Conservation (phyloP, 2,797 vertebrate genomes). For the Eleutherodactylus coqui region DNA sequence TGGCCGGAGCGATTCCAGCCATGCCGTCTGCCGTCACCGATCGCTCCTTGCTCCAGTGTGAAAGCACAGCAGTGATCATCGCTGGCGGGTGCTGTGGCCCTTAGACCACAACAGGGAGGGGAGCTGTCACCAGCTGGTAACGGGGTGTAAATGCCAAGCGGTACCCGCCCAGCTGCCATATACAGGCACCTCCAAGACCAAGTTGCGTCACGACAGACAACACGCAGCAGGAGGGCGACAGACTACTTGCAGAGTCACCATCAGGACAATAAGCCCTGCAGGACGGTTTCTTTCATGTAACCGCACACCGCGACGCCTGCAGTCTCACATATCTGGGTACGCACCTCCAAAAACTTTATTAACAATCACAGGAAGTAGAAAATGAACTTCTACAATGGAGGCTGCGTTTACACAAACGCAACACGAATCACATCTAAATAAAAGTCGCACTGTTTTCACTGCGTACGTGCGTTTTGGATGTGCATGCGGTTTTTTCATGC, state of each 20-base stretch:
- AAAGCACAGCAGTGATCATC: no score
- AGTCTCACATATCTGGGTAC: not conserved
- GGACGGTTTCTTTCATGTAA: not conserved
- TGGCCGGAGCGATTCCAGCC: no score
- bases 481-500: no score
- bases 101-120: no score
- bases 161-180: not conserved
- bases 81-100: no score
- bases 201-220: not conserved
- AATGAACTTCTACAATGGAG: no score
- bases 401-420: no score
- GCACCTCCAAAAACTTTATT: not conserved
- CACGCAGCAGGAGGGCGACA: not conserved
- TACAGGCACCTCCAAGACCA: not conserved
- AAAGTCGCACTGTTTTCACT: no score
- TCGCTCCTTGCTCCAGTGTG: no score
- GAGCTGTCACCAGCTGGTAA: not conserved
- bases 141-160: not conserved
- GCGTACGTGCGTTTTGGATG: no score
- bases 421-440: no score
- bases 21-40: no score
- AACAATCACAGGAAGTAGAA: not conserved
- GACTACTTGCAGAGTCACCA: not conserved
- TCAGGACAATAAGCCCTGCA: not conserved
- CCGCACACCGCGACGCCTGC: not conserved